Base-by-base conservation (phyloP, 2,888 invertebrate genomes). In the Perdita meconis region DNA sequence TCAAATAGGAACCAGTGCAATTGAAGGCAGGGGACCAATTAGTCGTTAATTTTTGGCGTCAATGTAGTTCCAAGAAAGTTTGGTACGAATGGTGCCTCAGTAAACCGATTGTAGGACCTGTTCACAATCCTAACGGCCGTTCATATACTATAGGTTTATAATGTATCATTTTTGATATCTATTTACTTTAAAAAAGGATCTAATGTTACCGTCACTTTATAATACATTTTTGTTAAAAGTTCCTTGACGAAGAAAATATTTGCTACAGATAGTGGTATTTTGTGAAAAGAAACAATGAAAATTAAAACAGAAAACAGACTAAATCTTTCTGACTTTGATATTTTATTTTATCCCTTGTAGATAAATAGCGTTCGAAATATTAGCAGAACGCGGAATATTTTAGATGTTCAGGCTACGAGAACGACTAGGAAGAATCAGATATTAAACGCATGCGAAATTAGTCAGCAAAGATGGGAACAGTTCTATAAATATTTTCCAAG, bases 41-140 rank as follows among this genome's bases (percentile, higher is more conserved):
- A 36, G 95, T 95, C 73, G 95, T 98, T 1, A 95, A 96, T 80
- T 97, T 98, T 89, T 98, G 98, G 98, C 94, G 99, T 36, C 95
- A 96, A 79, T 95, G 95, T 64, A 96, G 95, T 78, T 91, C 94
- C 2, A 95, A 96, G 79, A 96, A 96, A 90, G 98, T 99, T 10
- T 99, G 99, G 99, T 99, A 99, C 89, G 98, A 99, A 92, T 99
- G 98, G 98, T 95, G 96, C 85, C 94, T 96, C 16, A 94, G 94
- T 6, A 93, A 94, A 72, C 96, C 96, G 0, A 86, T 93, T 13
- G 92, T 93, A 13, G 91, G 93, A 13, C 91, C 94, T 1, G 94
- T 96, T 71, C 95, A 96, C 90, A 96, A 96, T 92, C 94, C 95
- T 6, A 95, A 94, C 88, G 96, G 96, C n/a, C 92, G 96, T 78